A percentile compares a stretch with the other conserved stretches of the same genome.
phyloP scores from a whole-genome alignment of 2,113 vertebrate species.

The Actinemys pallida region DNA sequence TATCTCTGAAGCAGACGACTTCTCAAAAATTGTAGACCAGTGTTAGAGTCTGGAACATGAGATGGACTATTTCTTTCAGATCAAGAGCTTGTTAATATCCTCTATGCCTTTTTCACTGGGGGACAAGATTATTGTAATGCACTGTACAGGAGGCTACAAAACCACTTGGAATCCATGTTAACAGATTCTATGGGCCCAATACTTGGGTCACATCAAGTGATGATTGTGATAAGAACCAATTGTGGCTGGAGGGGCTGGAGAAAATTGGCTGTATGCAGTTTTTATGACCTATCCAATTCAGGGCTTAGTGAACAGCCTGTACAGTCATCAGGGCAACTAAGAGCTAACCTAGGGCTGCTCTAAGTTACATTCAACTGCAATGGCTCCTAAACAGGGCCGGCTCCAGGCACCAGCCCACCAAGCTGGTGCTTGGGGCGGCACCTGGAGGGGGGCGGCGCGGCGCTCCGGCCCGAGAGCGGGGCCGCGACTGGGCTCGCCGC shows the following conservation, averaged over 20 bases:
- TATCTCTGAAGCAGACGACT: too few relatives aligned
- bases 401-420: too few relatives aligned
- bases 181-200: not conserved
- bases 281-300: not conserved
- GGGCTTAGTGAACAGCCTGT: rapidly evolving
- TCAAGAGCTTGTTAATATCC: not conserved
- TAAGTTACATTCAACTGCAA: not conserved
- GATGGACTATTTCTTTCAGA: not conserved
- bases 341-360: not conserved
- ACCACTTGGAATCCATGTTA: not conserved
- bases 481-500: too few relatives aligned
- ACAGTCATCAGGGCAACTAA: not conserved
- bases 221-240: not conserved
- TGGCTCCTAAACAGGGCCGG: not conserved
- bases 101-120: not conserved
- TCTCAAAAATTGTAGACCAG: too few relatives aligned
- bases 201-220: not conserved
- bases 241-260: not conserved
- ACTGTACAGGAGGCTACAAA: not conserved
- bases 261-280: not conserved
- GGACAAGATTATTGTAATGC: not conserved
- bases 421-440: too few relatives aligned
- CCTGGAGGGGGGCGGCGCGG: too few relatives aligned
- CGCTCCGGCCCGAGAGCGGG: too few relatives aligned
- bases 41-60: not conserved